Evolutionary conservation across 2,888 invertebrate species (phyloP), one percentile per base, ranked within the genome.

Genomic region (Leptogaster cylindrica): DNA sequence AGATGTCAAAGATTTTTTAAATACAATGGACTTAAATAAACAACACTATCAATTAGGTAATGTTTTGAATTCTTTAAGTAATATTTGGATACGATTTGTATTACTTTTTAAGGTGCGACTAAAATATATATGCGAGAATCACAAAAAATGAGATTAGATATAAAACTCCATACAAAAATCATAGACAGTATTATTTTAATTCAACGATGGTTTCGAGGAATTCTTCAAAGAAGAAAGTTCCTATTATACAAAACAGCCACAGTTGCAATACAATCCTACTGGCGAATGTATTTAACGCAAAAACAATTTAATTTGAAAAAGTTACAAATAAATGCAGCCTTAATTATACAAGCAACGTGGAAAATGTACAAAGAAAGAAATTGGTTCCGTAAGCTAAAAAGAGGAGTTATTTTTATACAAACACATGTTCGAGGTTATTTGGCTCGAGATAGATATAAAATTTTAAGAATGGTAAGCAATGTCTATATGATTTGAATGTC

Each of bases 101-200:
- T 61, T 14, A 16, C 10, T n/a, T 18, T 44, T 16, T 2, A 94
- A 73, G 90, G 90, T 83, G 86, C 87, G 66, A 91, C 90, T 14
- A 97, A 97, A 84, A 92, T 97, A 71, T 97, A 96, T 78, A 87
- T 97, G 84, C 86, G 97, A 39, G 97, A 97, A 79, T 92, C 93
- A 25, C 95, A 97, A 80, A 96, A 97, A 81, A 88, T 93, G 74
- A 91, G 93, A 77, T 82, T 97, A 71, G 97, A 97, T 78, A 92
- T 93, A 76, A 89, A 92, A 73, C 84, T 97, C 64, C 97, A 97
- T 80, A 92, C 94, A 78, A 93, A 94, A 79, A 95, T 97, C 73
- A 93, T 97, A 87, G 89, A 92, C 65, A 91, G 93, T 74, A 96
- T 97, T 75, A 89, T 94, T 71, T 89, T 90, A 12, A 91, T 97